Percentiles rank a stretch among this genome's conserved stretches.
Evolutionary conservation across 2,888 invertebrate genomes (phyloP).

Genomic region (Lamellibrachia satsuma): DNA sequence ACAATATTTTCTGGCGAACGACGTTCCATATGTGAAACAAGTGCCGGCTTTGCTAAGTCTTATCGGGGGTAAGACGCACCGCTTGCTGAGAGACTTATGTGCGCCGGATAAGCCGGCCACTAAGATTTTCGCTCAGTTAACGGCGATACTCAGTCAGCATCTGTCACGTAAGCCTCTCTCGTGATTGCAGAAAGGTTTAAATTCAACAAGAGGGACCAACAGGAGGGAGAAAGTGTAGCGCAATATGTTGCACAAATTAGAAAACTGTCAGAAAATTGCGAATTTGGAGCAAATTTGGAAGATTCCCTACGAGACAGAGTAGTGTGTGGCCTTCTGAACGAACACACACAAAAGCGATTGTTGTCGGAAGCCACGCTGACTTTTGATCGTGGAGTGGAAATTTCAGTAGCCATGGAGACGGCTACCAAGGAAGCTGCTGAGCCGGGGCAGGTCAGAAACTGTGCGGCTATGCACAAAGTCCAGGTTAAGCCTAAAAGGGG

Average conservation of each 20-base stretch:
- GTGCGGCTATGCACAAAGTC: not conserved
- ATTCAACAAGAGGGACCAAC: constrained; percentile 31
- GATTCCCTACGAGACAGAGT: constrained; percentile 36
- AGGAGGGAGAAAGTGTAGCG: constrained; percentile 31
- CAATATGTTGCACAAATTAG: constrained; percentile 34
- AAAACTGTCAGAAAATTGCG: constrained; percentile 37
- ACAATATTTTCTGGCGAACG: constrained; percentile 19
- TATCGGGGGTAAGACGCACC: constrained; percentile 8
- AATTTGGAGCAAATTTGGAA: constrained; percentile 35
- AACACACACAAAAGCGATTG: constrained; percentile 21
- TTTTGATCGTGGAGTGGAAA: constrained; percentile 35
- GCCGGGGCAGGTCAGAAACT: constrained; percentile 12
- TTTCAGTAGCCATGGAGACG: constrained; percentile 33
- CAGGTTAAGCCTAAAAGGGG: not conserved
- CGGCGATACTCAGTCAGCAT: constrained; percentile 21
- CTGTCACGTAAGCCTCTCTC: constrained; percentile 31
- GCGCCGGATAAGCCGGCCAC: not conserved
- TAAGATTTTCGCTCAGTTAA: not conserved
- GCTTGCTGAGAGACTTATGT: not conserved
- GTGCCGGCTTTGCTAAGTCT: constrained; percentile 18
- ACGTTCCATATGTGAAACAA: constrained; percentile 9
- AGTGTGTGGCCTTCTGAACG: constrained; percentile 25
- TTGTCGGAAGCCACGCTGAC: constrained; percentile 32
- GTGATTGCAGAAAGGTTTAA: constrained; percentile 37
- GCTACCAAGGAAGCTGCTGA: constrained; percentile 33